phyloP scores from a whole-genome alignment of 2,888 invertebrate species.

The Sycophila texana region DNA sequence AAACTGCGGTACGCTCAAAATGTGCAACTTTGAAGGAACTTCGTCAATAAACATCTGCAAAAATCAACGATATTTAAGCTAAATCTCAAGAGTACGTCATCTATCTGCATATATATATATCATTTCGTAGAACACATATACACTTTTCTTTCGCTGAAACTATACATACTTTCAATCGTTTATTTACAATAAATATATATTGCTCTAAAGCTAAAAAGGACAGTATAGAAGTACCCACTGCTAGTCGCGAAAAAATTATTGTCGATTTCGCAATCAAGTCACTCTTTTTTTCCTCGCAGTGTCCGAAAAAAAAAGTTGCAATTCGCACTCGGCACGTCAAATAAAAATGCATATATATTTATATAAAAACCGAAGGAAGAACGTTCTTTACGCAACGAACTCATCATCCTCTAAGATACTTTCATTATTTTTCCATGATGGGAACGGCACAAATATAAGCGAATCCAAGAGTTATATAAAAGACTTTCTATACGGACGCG shows the following conservation, averaged over 20 bases:
- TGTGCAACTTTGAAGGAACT: constrained; percentile 31
- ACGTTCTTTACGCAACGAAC: constrained; percentile 11
- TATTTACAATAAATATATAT: constrained; percentile 52
- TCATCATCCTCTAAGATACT: constrained; percentile 28
- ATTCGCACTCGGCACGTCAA: not conserved
- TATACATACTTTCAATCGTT: constrained; percentile 35
- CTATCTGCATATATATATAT: constrained; percentile 16
- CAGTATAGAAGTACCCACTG: constrained; percentile 44
- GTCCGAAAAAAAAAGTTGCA: not conserved
- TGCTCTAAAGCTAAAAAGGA: constrained; percentile 46
- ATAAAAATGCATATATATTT: not conserved
- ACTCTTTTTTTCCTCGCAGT: not conserved
- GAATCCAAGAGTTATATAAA: constrained; percentile 29
- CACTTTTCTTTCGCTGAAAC: constrained; percentile 7
- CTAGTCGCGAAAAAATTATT: constrained; percentile 44
- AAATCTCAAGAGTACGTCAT: constrained; percentile 6
- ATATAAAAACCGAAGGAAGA: not conserved
- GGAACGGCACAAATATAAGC: constrained; percentile 21
- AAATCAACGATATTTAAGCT: constrained; percentile 27
- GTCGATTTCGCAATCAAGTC: constrained; percentile 45
- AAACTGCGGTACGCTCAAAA: constrained; percentile 19
- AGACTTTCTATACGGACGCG: constrained; percentile 24
- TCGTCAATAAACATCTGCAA: constrained; percentile 39
- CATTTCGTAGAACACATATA: constrained; percentile 31
- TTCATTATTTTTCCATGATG: constrained; percentile 8